These are phyloP conservation scores for Seison nebaliae DNA, from an alignment of 1,140 invertebrate genomes.

Conservation along the genomic window DNA sequence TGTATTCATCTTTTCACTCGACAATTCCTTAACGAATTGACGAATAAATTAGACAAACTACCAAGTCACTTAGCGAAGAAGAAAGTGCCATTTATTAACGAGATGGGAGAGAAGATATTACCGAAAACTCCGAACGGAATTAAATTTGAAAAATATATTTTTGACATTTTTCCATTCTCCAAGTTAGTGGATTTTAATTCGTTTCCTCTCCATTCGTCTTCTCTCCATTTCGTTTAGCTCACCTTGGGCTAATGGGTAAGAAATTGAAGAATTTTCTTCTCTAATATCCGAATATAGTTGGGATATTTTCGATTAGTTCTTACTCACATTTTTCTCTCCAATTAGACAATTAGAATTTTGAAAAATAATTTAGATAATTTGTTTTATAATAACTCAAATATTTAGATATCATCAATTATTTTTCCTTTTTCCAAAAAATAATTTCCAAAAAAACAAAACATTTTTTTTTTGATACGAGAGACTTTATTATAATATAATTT, in stretches of 20 bases:
- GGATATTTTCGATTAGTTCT: no score
- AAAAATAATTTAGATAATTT: constrained; percentile 2
- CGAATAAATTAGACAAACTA: constrained; percentile 32
- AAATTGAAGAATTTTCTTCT: neutral
- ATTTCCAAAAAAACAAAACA: neutral
- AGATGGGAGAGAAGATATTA: constrained; percentile 38
- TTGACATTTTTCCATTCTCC: constrained; percentile 82
- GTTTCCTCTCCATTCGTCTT: neutral
- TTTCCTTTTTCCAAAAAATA: neutral
- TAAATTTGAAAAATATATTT: constrained; percentile 97
- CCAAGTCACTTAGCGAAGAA: constrained; percentile 83
- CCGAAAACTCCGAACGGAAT: constrained; percentile 69
- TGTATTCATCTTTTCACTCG: constrained; percentile 88
- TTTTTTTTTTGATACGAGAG: neutral
- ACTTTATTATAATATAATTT: no score
- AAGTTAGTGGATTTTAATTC: constrained; percentile 32
- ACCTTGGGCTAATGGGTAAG: neutral
- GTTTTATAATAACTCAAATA: neutral
- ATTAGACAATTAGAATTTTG: no score
- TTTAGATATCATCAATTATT: neutral
- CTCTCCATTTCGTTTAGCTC: neutral
- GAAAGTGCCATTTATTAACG: constrained; percentile 63
- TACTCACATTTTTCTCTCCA: no score
- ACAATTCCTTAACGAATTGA: constrained; percentile 43
- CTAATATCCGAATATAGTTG: constrained; percentile 1